A percentile compares a stretch with the other conserved stretches of the same genome.
These are phyloP conservation scores for Etheostoma cragini DNA, from an alignment of 2,113 vertebrate species.

Conservation along the genomic window DNA sequence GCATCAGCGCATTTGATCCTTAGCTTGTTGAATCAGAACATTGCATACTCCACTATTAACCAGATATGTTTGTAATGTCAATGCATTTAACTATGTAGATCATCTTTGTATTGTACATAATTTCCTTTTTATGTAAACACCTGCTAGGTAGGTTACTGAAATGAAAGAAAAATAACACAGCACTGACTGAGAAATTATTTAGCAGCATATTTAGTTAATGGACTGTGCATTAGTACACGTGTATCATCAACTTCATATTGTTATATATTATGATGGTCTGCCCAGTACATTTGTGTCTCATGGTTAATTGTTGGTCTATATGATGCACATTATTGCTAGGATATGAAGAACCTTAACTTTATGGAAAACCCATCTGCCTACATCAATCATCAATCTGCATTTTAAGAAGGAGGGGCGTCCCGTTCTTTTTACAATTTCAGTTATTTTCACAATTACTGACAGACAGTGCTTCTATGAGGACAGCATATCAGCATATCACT, in stretches of 20 bases:
- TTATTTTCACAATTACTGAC: neutral
- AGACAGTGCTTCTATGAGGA: neutral
- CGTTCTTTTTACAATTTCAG: neutral
- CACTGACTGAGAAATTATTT: neutral
- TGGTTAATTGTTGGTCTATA: neutral
- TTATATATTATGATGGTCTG: neutral
- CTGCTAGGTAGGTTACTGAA: neutral
- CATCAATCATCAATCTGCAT: conserved; percentile 1
- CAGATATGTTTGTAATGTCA: conserved; percentile 14
- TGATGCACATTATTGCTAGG: neutral
- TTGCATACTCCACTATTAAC: conserved; percentile 12
- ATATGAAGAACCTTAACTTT: conserved; percentile 4
- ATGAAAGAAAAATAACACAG: neutral
- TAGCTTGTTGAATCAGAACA: conserved; percentile 46
- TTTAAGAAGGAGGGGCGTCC: neutral
- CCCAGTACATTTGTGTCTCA: neutral
- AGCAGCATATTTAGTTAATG: conserved; percentile 5
- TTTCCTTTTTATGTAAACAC: neutral
- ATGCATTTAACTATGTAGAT: neutral
- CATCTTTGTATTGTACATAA: neutral
- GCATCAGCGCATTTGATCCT: conserved; percentile 24
- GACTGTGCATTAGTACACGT: neutral
- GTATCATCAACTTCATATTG: conserved; percentile 2
- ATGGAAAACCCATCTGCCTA: conserved; percentile 5
- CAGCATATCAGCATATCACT: neutral